These are phyloP conservation scores for Chaetura pelagica DNA, from an alignment of 2,113 vertebrate species.

Conservation along the genomic window DNA sequence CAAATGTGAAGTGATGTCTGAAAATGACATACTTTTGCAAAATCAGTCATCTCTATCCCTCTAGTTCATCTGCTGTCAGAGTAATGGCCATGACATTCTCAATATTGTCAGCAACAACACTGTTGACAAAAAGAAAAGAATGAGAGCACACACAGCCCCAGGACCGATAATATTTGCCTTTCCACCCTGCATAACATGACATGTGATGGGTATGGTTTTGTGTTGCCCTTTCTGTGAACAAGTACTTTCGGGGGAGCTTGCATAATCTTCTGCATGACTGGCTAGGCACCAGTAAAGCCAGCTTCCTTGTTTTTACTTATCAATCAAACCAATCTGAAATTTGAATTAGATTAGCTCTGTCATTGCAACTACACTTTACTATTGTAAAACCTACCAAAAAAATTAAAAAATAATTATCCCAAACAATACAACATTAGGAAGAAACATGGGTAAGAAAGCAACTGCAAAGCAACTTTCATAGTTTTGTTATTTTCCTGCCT, in stretches of 20 bases:
- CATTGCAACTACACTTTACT: background rate
- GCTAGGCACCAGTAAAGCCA: constrained; percentile 49
- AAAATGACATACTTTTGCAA: background rate
- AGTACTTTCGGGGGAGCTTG: constrained; percentile 73
- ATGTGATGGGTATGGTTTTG: constrained; percentile 66
- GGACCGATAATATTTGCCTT: constrained; percentile 69
- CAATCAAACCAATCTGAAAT: constrained; percentile 11
- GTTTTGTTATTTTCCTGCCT: background rate
- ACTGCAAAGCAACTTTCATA: background rate
- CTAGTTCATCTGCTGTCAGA: constrained; percentile 62
- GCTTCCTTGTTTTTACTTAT: background rate
- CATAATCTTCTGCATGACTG: constrained; percentile 78
- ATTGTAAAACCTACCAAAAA: fast-evolving
- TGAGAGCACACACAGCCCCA: constrained; percentile 60
- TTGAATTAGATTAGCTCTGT: background rate
- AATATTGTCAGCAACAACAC: constrained; percentile 61
- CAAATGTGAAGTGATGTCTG: background rate
- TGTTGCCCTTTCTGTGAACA: constrained; percentile 73
- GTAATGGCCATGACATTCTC: constrained; percentile 75
- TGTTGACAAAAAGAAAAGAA: constrained; percentile 64
- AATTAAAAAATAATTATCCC: background rate
- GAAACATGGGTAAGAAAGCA: background rate
- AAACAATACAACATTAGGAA: background rate
- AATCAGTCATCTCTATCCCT: background rate
- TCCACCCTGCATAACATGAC: constrained; percentile 69